These are phyloP conservation scores for Panagrolaimus sp. DNA, from an alignment of 1,140 invertebrate species.

Conservation along the genomic window DNA sequence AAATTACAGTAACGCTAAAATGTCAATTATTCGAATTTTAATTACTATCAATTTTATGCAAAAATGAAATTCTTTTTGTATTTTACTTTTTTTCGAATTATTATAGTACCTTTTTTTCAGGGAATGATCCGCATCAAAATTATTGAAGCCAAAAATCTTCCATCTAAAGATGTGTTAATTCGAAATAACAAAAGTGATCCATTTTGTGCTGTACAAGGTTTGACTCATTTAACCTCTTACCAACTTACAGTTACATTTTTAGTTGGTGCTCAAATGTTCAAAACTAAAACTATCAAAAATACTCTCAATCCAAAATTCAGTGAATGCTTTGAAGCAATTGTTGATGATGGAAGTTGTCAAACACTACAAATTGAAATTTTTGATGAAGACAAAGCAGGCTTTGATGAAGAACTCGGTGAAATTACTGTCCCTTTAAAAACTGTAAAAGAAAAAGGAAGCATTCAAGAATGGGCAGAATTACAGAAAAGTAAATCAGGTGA, in stretches of 20 bases:
- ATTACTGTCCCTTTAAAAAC: slow-evolving; percentile 40
- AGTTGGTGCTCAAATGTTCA: slow-evolving; percentile 49
- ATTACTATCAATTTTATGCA: too few relatives aligned
- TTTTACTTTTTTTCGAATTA: too few relatives aligned
- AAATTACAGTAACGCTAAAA: too few relatives aligned
- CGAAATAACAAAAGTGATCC: slow-evolving; percentile 53
- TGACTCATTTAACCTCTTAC: too few relatives aligned
- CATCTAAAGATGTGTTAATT: slow-evolving; percentile 53
- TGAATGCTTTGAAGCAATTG: slow-evolving; percentile 57
- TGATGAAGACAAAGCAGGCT: slow-evolving; percentile 50
- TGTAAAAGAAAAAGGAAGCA: slow-evolving; percentile 10
- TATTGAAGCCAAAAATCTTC: slow-evolving; percentile 54
- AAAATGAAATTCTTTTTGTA: too few relatives aligned
- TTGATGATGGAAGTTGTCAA: slow-evolving; percentile 55
- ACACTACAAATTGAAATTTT: slow-evolving; percentile 54
- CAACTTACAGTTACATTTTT: slow-evolving; percentile 17
- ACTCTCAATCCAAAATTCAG: slow-evolving; percentile 56
- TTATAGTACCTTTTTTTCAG: slow-evolving; percentile 25
- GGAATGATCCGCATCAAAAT: slow-evolving; percentile 55
- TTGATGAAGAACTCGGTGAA: slow-evolving; percentile 54
- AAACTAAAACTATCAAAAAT: slow-evolving; percentile 53
- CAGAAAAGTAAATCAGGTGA: slow-evolving; percentile 58
- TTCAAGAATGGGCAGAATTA: slow-evolving; percentile 50
- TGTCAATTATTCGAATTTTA: too few relatives aligned
- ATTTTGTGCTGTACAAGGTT: slow-evolving; percentile 53